Conservation (phyloP, 2,888 invertebrate species). For the Candidula unifasciata region DNA sequence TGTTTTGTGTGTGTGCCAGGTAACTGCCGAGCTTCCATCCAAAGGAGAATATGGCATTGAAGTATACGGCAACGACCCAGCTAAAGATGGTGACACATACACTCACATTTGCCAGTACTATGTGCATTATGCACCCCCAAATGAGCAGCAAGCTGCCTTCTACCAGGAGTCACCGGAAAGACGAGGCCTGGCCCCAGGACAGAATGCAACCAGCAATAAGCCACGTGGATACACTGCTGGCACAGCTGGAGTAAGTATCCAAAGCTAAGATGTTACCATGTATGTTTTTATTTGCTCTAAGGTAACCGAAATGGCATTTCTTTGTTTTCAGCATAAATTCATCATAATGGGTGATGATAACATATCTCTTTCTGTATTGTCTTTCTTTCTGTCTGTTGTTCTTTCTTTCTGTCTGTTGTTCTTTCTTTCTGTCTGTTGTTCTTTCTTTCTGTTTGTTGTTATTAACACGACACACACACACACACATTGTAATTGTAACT, state of each 20-base stretch:
- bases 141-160: slow-evolving; percentile 69
- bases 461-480: too few relatives aligned
- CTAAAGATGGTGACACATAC: slow-evolving; percentile 76
- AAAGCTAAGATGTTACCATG: background rate
- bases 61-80: slow-evolving; percentile 78
- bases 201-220: slow-evolving; percentile 53
- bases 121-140: slow-evolving; percentile 68
- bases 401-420: too few relatives aligned
- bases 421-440: too few relatives aligned
- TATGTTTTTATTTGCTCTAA: background rate
- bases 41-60: slow-evolving; percentile 78
- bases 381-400: too few relatives aligned
- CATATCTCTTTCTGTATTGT: too few relatives aligned
- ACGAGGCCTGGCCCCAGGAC: slow-evolving; percentile 53
- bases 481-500: too few relatives aligned
- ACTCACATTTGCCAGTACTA: slow-evolving; percentile 76
- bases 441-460: too few relatives aligned
- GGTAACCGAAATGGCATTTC: too few relatives aligned
- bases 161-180: slow-evolving; percentile 70
- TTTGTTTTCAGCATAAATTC: too few relatives aligned
- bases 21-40: slow-evolving; percentile 72
- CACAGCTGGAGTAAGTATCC: slow-evolving; percentile 62
- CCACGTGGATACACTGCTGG: slow-evolving; percentile 60
- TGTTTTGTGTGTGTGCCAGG: slow-evolving; percentile 32
- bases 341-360: too few relatives aligned